Evolutionary conservation across 2,888 invertebrate species (phyloP).

Genomic region (Callyntrura guangdongensis): DNA sequence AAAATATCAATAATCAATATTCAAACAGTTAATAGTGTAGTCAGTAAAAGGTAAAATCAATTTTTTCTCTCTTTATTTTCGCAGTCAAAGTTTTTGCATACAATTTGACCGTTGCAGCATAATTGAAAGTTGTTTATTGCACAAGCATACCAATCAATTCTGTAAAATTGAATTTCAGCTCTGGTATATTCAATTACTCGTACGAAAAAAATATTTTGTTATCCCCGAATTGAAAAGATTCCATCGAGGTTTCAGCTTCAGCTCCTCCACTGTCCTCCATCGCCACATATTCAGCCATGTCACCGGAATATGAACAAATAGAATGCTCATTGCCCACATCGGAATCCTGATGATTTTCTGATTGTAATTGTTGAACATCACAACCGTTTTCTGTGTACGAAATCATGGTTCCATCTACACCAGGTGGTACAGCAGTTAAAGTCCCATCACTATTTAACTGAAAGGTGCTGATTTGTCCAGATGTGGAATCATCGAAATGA

Average conservation of each 20-base stretch:
- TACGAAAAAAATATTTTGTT: constrained; percentile 9
- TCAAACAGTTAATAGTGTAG: too few relatives aligned
- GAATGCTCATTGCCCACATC: background rate
- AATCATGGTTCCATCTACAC: background rate
- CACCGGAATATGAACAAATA: background rate
- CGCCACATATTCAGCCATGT: background rate
- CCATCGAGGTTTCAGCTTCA: background rate
- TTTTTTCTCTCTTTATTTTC: too few relatives aligned
- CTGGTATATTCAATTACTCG: background rate
- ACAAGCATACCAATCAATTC: too few relatives aligned
- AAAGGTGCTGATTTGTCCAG: background rate
- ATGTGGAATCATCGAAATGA: background rate
- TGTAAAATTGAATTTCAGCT: too few relatives aligned
- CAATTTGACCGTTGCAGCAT: too few relatives aligned
- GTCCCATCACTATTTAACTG: constrained; percentile 2
- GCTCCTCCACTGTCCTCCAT: background rate
- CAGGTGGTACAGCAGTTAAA: background rate
- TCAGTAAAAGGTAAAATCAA: too few relatives aligned
- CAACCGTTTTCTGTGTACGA: background rate
- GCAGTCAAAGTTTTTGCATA: too few relatives aligned
- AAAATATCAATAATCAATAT: too few relatives aligned
- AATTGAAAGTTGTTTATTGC: too few relatives aligned
- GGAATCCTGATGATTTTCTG: background rate
- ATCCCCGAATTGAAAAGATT: background rate
- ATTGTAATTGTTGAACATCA: background rate